Base-by-base conservation (phyloP, 2,797 vertebrate genomes). In the Halcyon badia region DNA sequence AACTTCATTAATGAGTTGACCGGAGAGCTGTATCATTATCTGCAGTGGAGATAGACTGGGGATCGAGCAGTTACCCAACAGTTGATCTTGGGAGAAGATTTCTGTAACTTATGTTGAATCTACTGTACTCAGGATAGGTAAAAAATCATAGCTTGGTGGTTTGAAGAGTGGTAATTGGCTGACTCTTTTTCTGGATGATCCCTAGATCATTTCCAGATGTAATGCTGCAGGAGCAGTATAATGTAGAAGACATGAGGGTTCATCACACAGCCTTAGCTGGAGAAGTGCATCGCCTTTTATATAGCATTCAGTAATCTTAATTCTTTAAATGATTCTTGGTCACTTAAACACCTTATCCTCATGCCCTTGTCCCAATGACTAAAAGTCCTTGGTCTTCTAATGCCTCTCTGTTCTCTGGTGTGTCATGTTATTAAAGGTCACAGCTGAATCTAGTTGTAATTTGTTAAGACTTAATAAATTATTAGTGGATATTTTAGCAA, bases 1-100 rank as follows among this genome's bases (percentile, higher is more conserved):
- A 83, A 51, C 35, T 79, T 90, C 44, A 5, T 75, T 64, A 70
- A 39, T 56, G 37, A 15, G 10, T 76, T 83, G 83, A 42, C 60
- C 44, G 33, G 19, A 73, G 49, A 86, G 19, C 26, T 1, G 0
- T 49, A 21, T 51, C 14, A 5, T 65, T 58, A 37, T 60, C n/a
- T 79, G 41, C 48, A 42, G 2, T 19, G 13, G 21, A 72, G 62
- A 51, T 1, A 48, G 61, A 9, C n/a, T 4, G 3, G 19, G n/a
- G 9, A 46, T 44, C 0, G 0, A 85, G 42, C 28, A 70, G 64
- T 26, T 54, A 5, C 1, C 1, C 22, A 19, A 8, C 46, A 31
- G 76, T 33, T 85, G 33, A 58, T 10, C 24, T 2, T 86, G 61
- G 48, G 39, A 81, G 35, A 73, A 48, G 12, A 10, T 66, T 81